Evolutionary conservation across 2,113 vertebrate species (phyloP), one percentile per base, ranked within the genome.

Genomic region (Anthoscopus minutus): DNA sequence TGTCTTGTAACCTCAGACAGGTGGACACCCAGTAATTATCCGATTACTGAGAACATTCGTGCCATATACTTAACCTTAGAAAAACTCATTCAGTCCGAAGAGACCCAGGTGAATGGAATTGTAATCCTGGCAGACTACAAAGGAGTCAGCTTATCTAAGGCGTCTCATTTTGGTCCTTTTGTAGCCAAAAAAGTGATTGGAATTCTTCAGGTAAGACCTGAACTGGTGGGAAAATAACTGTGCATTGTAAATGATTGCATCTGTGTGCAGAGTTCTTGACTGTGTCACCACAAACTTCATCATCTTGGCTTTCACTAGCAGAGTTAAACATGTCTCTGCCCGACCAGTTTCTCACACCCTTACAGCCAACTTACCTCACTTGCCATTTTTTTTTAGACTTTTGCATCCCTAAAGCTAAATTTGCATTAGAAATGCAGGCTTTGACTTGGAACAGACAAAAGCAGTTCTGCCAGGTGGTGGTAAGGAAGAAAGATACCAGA

Each of bases 161-260:
- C 99, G 10, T 99, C 99, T 95, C 99, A 99, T 94, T 99, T 99
- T 86, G 99, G 99, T 72, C 99, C 99, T 44, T 99, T 99, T 95
- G 98, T 99, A 81, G 99, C 99, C 97, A 99, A 99, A 98, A 99
- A 99, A 95, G 98, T 99, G 69, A 99, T 99, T 94, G 98, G 99
- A 97, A 99, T 99, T 96, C 99, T 99, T 78, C 99, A 99, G 99
- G 99, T 99, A 97, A 96, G 98, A 94, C 82, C 78, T 64, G 65
- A 88, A 10, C 83, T 65, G 81, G 78, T 94, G 40, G 6, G 81
- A 81, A 84, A 88, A 72, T 76, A 40, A 60, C 91, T 92, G 21
- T 95, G 54, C 65, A 54, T 74, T 96, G 51, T 95, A 91, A 96
- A 84, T 94, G 56, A 80, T n/a, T 91, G 85, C 69, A 92, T 24